A percentile compares a stretch with the other conserved stretches of the same genome.
Evolutionary conservation across 2,113 vertebrate species (phyloP).

Genomic region (Ranitomeya imitator): DNA sequence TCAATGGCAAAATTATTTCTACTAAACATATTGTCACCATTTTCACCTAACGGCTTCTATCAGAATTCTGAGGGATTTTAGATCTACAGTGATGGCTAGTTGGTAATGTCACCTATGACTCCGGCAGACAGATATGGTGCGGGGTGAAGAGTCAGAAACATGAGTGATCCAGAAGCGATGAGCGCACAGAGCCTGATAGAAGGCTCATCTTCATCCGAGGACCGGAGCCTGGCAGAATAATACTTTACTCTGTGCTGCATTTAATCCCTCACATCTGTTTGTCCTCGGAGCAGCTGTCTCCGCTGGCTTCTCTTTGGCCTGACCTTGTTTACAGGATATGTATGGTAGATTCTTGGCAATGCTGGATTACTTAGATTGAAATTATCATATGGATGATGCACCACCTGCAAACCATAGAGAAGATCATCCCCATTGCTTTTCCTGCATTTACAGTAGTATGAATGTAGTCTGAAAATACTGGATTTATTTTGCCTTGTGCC

Average conservation of each 20-base stretch:
- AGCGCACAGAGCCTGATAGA: background rate
- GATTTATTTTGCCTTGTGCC: too few relatives aligned
- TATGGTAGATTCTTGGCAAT: background rate
- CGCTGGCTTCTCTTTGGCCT: background rate
- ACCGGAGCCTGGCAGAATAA: background rate
- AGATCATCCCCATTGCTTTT: too few relatives aligned
- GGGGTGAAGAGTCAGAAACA: background rate
- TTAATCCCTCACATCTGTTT: conserved; percentile 17
- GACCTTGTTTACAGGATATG: background rate
- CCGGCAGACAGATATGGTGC: background rate
- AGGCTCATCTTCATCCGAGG: background rate
- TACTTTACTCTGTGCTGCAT: background rate
- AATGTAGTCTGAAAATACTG: too few relatives aligned
- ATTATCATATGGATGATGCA: background rate
- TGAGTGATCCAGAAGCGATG: background rate
- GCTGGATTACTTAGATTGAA: background rate
- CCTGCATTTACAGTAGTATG: too few relatives aligned
- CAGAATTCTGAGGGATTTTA: too few relatives aligned
- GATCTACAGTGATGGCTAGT: too few relatives aligned
- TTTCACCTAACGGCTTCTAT: too few relatives aligned
- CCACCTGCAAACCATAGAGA: background rate
- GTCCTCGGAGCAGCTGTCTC: background rate
- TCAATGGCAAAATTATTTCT: too few relatives aligned
- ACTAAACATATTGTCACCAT: too few relatives aligned
- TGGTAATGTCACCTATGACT: too few relatives aligned